Evolutionary conservation across 1,140 invertebrate genomes (phyloP), one percentile per base, ranked within the genome.

Genomic region (Ditylenchus dipsaci): DNA sequence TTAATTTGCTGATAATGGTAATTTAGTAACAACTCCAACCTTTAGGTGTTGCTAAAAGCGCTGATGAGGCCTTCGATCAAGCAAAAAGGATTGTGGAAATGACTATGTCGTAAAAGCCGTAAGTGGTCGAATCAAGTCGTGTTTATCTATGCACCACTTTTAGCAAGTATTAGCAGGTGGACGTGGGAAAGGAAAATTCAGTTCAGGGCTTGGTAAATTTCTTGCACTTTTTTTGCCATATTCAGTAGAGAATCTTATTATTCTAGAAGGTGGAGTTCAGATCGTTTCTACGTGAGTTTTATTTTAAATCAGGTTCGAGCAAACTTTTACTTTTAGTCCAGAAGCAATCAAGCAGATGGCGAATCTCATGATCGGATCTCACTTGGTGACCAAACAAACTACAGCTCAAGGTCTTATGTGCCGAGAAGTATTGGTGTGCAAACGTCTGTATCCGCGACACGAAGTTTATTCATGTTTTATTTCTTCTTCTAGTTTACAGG

Each of bases 361-460:
- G 29, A 84, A 87, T 27, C 89, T 94, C 85, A 97, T 97, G 94
- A 86, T 97, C 57, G 90, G 92, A 13, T 89, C 94, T 82, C 88
- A 89, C 63, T 85, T 97, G 71, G 88, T 96, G 59, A 97, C 94
- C 1, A 97, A 96, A 84, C 94, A 97, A 85, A 97, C 94, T 8
- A 65, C 92, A 0, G 91, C 91, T 70, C 90, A 88, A 58, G 94
- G 94, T 1, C 88, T 91, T 69, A 91, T 93, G 80, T 97, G 94
- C 81, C 94, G 94, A 82, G 88, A 90, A 75, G 86, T 97, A 0
- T 94, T 97, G 91, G 90, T 97, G 17, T 90, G 92, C 23, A 92
- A 97, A 83, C 86, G 94, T 19, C 91, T 95, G 84, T 97, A 93
- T 83, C 91, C 92, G 0, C 87, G 93, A 27, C 89, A 92, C 78